Evolutionary conservation across 1,140 invertebrate genomes (phyloP).

Genomic region (Pteromalus puparum): DNA sequence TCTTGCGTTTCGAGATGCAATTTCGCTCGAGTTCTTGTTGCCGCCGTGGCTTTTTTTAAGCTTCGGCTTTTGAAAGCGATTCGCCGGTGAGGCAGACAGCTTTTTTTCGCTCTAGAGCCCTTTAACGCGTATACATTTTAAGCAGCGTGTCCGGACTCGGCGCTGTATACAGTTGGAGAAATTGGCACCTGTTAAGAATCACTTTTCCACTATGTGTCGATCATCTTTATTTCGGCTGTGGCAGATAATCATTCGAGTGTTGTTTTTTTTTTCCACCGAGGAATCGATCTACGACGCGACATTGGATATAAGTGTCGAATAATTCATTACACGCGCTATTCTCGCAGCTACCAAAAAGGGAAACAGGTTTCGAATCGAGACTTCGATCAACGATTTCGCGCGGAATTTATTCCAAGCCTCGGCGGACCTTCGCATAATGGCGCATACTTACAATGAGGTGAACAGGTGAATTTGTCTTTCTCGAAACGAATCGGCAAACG

Average conservation of each 20-base stretch:
- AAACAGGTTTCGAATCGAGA: not conserved
- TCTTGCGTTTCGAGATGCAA: constrained; percentile 44
- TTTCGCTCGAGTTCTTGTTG: constrained; percentile 6
- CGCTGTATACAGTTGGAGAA: not conserved
- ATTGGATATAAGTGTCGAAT: no score
- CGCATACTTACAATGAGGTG: not conserved
- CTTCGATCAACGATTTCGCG: constrained; percentile 9
- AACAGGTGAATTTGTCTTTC: constrained; percentile 18
- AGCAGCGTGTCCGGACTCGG: not conserved
- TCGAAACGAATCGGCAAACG: constrained; percentile 8
- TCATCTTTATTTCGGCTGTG: not conserved
- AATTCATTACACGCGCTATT: no score
- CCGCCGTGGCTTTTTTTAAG: not conserved
- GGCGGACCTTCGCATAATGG: not conserved
- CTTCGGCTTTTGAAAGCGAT: not conserved
- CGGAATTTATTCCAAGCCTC: not conserved
- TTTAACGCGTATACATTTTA: constrained; percentile 40
- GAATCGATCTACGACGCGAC: not conserved
- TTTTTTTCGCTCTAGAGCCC: constrained; percentile 9
- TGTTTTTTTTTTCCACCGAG: not conserved
- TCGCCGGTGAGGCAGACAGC: not conserved
- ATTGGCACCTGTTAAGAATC: constrained; percentile 27
- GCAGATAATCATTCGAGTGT: not conserved
- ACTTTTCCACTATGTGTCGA: not conserved
- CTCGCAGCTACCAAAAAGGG: not conserved